These are phyloP conservation scores for Natator depressus DNA, from an alignment of 2,113 vertebrate genomes.

Conservation along the genomic window DNA sequence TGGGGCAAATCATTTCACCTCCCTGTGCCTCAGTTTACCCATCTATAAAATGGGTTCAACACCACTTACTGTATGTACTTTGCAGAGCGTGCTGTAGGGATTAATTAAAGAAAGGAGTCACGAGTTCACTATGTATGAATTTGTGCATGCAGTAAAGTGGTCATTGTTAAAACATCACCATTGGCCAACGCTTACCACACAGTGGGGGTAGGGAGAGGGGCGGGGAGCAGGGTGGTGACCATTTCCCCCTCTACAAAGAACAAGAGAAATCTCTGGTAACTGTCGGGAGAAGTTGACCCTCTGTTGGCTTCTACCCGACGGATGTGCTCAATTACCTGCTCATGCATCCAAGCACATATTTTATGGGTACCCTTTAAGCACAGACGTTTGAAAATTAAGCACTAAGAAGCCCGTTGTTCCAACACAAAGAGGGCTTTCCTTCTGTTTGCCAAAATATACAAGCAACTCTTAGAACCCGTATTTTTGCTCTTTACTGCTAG, in stretches of 20 bases:
- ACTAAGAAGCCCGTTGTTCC: conserved; percentile 14
- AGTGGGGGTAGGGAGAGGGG: background rate
- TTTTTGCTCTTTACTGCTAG: conserved; percentile 46
- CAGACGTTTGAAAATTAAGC: background rate
- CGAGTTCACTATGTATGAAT: background rate
- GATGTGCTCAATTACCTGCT: background rate
- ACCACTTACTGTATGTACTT: background rate
- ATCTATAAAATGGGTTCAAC: background rate
- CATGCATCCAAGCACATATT: background rate
- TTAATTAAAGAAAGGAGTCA: conserved; percentile 5
- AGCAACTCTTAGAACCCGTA: conserved; percentile 12
- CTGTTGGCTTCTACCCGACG: background rate
- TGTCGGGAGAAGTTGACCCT: background rate
- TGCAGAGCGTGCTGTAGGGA: background rate
- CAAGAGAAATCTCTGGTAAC: background rate
- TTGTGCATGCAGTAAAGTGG: background rate
- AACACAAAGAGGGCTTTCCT: conserved; percentile 22
- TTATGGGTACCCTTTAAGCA: background rate
- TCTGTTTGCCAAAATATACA: conserved; percentile 32
- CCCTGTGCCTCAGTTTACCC: background rate
- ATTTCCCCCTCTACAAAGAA: rapidly evolving
- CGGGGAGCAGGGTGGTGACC: background rate
- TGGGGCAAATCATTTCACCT: background rate
- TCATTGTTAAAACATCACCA: background rate
- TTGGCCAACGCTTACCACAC: background rate